phyloP scores from a whole-genome alignment of 30 jellyfish, hydroid and myxozoan genomes.

The Aurelia sp. region DNA sequence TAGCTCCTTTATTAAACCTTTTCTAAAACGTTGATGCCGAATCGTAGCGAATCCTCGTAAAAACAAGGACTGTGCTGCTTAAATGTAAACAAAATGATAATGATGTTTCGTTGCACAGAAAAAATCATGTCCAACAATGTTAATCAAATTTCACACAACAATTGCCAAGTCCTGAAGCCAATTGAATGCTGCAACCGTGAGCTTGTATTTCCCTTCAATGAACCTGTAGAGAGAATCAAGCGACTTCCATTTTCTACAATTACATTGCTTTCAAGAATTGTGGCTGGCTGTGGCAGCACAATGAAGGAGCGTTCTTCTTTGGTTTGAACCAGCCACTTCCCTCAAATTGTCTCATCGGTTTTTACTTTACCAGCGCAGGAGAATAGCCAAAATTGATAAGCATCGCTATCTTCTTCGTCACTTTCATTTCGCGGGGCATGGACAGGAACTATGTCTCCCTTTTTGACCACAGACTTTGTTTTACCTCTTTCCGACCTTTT shows the following conservation, averaged over 20 bases:
- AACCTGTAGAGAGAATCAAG: neutral
- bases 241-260: slow-evolving; percentile 9
- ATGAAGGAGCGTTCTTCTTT: slow-evolving; percentile 33
- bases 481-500: slow-evolving; percentile 23
- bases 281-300: slow-evolving; percentile 6
- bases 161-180: slow-evolving; percentile 17
- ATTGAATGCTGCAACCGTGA: slow-evolving; percentile 31
- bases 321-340: slow-evolving; percentile 35
- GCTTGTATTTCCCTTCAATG: neutral
- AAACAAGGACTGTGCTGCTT: too few species aligned
- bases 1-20: too few species aligned
- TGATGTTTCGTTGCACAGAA: too few species aligned
- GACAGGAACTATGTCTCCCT: slow-evolving; percentile 56
- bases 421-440: slow-evolving; percentile 26
- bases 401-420: slow-evolving; percentile 25
- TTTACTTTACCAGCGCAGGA: slow-evolving; percentile 27
- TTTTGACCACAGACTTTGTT: slow-evolving; percentile 36
- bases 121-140: neutral
- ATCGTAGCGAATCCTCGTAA: too few species aligned
- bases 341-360: slow-evolving; percentile 43
- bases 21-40: too few species aligned
- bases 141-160: neutral
- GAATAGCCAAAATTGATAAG: slow-evolving; percentile 46
- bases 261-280: slow-evolving; percentile 11
- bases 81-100: too few species aligned